Percentiles rank a stretch among this genome's conserved stretches.
Conservation (phyloP, 2,888 invertebrate species). For the Oegoconia quadripuncta region DNA sequence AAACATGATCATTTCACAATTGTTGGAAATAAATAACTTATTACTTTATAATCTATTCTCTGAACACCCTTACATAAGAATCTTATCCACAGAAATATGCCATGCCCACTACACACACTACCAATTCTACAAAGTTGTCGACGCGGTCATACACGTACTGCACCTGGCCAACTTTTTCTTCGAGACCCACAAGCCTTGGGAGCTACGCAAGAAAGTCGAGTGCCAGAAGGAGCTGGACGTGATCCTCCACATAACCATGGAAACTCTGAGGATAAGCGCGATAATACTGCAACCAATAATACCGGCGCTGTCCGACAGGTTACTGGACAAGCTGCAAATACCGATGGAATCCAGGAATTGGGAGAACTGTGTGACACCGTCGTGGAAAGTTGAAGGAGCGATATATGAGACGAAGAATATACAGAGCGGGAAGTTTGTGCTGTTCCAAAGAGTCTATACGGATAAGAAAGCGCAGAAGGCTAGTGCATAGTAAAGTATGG, state of each 20-base stretch:
- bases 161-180: slow-evolving; percentile 92
- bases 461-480: slow-evolving; percentile 54
- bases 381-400: slow-evolving; percentile 57
- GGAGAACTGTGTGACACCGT: slow-evolving; percentile 56
- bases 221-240: slow-evolving; percentile 81
- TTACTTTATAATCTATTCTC: slow-evolving; percentile 12
- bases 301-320: slow-evolving; percentile 83
- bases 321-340: slow-evolving; percentile 85
- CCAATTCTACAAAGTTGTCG: slow-evolving; percentile 91
- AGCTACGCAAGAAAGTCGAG: slow-evolving; percentile 82
- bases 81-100: slow-evolving; percentile 75
- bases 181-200: slow-evolving; percentile 93
- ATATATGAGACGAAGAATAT: slow-evolving; percentile 61
- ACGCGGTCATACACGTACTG: slow-evolving; percentile 85
- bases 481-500: slow-evolving; percentile 23
- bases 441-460: slow-evolving; percentile 63
- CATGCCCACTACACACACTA: slow-evolving; percentile 84
- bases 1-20: background rate
- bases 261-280: slow-evolving; percentile 85
- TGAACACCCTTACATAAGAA: slow-evolving; percentile 2
- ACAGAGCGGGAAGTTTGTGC: slow-evolving; percentile 60
- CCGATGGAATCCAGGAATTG: slow-evolving; percentile 46
- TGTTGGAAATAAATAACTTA: background rate
- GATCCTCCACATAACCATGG: slow-evolving; percentile 90
- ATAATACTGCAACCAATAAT: slow-evolving; percentile 92